Conservation (phyloP, 2,797 vertebrate genomes). For the Catamblyrhynchus diadema region DNA sequence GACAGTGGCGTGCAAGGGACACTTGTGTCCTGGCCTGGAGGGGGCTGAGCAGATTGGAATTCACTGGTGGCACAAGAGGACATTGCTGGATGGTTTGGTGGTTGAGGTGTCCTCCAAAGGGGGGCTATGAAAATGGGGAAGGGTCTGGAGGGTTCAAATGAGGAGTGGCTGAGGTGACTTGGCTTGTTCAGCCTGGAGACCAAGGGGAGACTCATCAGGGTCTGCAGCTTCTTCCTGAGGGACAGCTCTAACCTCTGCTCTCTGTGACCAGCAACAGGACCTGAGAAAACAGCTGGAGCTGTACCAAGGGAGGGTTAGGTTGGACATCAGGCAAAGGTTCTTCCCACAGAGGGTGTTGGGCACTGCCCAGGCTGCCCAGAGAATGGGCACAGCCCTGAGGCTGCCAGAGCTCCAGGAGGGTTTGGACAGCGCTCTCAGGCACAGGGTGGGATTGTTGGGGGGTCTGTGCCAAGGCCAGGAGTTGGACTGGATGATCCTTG, state of each 20-base stretch:
- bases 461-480: not conserved
- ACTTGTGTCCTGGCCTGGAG: rapidly evolving
- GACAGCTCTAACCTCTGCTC: not conserved
- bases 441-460: not conserved
- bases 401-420: not conserved
- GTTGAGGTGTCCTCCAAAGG: not conserved
- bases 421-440: not conserved
- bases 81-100: too few relatives aligned
- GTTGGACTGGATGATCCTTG: rapidly evolving
- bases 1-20: rapidly evolving
- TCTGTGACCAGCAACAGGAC: not conserved
- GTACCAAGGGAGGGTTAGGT: rapidly evolving
- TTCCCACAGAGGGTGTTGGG: not conserved
- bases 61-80: rapidly evolving
- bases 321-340: not conserved
- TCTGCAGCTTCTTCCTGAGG: not conserved
- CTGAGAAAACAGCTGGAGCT: not conserved
- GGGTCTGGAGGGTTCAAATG: not conserved
- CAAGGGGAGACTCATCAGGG: not conserved
- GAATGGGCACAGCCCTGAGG: not conserved
- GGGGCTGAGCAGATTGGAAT: not conserved
- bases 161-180: not conserved
- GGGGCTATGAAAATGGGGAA: not conserved
- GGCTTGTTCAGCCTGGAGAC: not conserved
- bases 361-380: not conserved